Percentiles rank a stretch among this genome's conserved stretches.
phyloP scores from a whole-genome alignment of 1,140 invertebrate genomes.

The Zelostemma sp. region DNA sequence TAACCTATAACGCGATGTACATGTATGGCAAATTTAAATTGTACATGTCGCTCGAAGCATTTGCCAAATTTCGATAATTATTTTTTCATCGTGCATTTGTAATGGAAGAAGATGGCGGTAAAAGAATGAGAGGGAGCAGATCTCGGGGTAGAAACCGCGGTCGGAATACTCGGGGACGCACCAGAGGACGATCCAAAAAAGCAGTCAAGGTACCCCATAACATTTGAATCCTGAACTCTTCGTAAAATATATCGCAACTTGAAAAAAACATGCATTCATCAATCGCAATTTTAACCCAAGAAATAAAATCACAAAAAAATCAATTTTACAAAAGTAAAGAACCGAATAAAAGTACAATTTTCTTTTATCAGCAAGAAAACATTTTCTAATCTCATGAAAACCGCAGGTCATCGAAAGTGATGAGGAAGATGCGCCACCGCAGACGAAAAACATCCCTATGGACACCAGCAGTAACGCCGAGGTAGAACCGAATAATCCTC shows the following conservation, averaged over 20 bases:
- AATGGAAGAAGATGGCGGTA: slow-evolving; percentile 64
- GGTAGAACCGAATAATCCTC: slow-evolving; percentile 38
- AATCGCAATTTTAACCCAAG: no score
- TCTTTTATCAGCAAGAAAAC: neutral
- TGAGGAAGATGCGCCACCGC: slow-evolving; percentile 75
- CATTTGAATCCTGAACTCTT: no score
- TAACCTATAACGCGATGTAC: slow-evolving; percentile 18
- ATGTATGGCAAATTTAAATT: no score
- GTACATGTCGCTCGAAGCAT: no score
- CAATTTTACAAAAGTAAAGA: slow-evolving; percentile 8
- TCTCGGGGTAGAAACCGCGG: slow-evolving; percentile 75
- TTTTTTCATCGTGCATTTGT: slow-evolving; percentile 22
- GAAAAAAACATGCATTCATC: no score
- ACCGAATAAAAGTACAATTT: slow-evolving; percentile 10
- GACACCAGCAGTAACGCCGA: slow-evolving; percentile 53
- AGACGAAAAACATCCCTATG: slow-evolving; percentile 68
- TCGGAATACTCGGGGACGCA: slow-evolving; percentile 75
- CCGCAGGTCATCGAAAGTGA: slow-evolving; percentile 77
- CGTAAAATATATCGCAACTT: no score
- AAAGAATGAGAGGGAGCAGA: slow-evolving; percentile 67
- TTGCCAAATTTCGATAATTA: slow-evolving; percentile 17
- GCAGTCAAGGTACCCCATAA: slow-evolving; percentile 72
- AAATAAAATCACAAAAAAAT: no score
- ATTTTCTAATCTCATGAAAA: slow-evolving; percentile 10
- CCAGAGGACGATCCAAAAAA: slow-evolving; percentile 79